Evolutionary conservation across 2,888 invertebrate species (phyloP).

Genomic region (Clostera curtula): DNA sequence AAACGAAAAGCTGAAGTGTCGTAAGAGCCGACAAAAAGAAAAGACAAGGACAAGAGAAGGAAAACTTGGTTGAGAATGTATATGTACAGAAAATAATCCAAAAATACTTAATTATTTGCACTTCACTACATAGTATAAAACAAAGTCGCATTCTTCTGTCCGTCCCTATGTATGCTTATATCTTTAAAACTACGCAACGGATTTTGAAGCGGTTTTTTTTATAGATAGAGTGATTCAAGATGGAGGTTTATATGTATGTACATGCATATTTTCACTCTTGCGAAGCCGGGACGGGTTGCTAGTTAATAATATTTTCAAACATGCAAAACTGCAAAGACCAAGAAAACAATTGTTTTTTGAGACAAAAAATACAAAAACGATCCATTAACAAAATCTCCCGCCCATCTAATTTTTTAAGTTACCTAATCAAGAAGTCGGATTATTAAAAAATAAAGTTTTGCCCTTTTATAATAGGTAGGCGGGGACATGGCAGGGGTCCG

Average conservation of each 20-base stretch:
- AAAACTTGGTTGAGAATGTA: no score
- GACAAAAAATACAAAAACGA: constrained; percentile 10
- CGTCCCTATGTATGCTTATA: no score
- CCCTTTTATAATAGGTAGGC: constrained; percentile 34
- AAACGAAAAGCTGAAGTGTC: no score
- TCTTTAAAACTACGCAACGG: constrained; percentile 5
- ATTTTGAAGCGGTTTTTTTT: background rate
- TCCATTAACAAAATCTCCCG: constrained; percentile 17
- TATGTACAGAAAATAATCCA: no score
- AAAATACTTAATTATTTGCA: no score
- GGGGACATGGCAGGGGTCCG: constrained; percentile 35
- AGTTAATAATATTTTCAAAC: constrained; percentile 5
- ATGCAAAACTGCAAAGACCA: constrained; percentile 4
- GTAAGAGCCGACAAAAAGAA: no score
- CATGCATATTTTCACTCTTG: background rate
- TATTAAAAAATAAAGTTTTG: constrained; percentile 25
- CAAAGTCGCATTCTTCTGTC: no score
- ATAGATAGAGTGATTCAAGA: no score
- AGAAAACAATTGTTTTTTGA: constrained; percentile 16
- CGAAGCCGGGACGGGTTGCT: no score
- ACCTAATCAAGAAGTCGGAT: constrained; percentile 40
- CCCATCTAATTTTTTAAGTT: constrained; percentile 27
- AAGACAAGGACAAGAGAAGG: no score
- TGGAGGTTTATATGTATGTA: no score
- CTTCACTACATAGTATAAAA: no score